These are phyloP conservation scores for Sphyrna mokarran DNA, from an alignment of 2,113 vertebrate species.

Conservation along the genomic window DNA sequence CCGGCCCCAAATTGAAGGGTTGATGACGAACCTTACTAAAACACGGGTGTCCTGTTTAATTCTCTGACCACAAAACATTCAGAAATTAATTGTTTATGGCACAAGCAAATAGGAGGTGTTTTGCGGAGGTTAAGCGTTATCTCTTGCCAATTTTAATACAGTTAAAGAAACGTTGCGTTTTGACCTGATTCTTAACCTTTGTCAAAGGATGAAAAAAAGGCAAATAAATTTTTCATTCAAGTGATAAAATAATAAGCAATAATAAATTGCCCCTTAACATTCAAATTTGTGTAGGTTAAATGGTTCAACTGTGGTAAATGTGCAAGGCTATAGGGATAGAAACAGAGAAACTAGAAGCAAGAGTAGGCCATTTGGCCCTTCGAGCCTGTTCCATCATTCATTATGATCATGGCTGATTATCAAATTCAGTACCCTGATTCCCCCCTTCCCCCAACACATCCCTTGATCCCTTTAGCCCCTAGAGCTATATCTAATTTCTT, in stretches of 20 bases:
- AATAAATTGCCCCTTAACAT: no score
- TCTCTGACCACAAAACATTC: background rate
- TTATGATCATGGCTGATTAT: no score
- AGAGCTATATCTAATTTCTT: no score
- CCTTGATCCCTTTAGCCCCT: no score
- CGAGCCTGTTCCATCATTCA: no score
- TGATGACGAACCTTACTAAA: background rate
- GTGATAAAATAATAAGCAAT: background rate
- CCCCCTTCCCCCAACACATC: no score
- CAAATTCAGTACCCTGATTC: no score
- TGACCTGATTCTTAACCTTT: background rate
- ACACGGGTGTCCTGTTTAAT: background rate
- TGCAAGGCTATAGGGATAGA: no score
- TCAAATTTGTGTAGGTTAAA: no score
- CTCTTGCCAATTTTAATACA: background rate
- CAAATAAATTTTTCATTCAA: background rate
- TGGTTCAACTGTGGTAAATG: no score
- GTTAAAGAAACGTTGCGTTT: background rate
- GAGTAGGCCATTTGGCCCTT: no score
- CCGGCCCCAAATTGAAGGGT: background rate
- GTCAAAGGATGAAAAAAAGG: background rate
- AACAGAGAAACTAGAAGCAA: no score
- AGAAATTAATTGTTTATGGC: background rate
- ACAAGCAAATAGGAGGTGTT: background rate
- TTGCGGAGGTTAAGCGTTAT: background rate